Evolutionary conservation across 2,113 vertebrate genomes (phyloP).

Genomic region (Andinoacara biseriatus): DNA sequence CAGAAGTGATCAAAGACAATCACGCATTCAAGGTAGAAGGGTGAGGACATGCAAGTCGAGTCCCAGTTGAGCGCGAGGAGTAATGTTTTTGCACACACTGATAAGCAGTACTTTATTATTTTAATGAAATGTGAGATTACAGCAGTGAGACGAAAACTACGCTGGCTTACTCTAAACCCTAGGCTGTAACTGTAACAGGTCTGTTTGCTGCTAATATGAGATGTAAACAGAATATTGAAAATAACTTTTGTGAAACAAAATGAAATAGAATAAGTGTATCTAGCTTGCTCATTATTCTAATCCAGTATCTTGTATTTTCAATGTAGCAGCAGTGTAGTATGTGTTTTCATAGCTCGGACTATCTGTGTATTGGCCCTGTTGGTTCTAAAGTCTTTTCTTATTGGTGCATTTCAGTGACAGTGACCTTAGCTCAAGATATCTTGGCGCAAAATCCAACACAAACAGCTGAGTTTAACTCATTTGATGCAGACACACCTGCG

Average conservation of each 20-base stretch:
- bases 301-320: background rate
- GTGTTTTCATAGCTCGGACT: background rate
- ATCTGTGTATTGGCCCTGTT: background rate
- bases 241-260: background rate
- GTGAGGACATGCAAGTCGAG: background rate
- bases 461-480: background rate
- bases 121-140: background rate
- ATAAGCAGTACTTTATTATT: background rate
- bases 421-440: background rate
- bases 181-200: background rate
- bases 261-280: background rate
- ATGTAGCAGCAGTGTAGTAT: background rate
- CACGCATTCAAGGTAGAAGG: background rate
- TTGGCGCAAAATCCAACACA: background rate
- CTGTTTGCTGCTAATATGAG: background rate
- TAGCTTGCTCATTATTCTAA: background rate
- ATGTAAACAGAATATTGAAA: background rate
- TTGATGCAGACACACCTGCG: background rate
- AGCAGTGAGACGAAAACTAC: background rate
- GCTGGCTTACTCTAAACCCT: no score
- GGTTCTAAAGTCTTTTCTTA: background rate
- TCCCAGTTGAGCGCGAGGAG: background rate
- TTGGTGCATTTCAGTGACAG: no score
- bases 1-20: background rate
- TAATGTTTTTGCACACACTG: background rate